Conservation (phyloP, 1,140 invertebrate species). For the Tyrophagus putrescentiae region DNA sequence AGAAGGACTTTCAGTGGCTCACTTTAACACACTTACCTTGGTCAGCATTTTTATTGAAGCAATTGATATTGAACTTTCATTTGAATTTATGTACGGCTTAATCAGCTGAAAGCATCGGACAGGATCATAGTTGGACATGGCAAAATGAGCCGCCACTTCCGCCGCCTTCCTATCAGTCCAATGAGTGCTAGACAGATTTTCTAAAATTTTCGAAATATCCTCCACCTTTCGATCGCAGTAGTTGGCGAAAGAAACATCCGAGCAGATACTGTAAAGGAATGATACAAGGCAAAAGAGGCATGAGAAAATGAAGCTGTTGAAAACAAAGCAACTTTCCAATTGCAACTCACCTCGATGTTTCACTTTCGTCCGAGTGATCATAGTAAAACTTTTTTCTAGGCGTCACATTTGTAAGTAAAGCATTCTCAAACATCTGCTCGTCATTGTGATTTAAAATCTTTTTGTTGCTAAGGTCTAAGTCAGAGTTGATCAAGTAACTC, state of each 20-base stretch:
- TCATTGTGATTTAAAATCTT: conserved; percentile 16
- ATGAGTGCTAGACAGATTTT: conserved; percentile 64
- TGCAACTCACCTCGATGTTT: conserved; percentile 89
- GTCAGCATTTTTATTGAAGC: conserved; percentile 84
- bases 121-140: conserved; percentile 53
- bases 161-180: conserved; percentile 64
- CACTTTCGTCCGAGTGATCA: conserved; percentile 75
- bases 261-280: conserved; percentile 18
- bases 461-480: background rate
- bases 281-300: background rate
- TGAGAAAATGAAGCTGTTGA: conserved; percentile 12
- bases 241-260: conserved; percentile 6
- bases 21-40: conserved; percentile 41
- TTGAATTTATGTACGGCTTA: conserved; percentile 66
- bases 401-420: conserved; percentile 21
- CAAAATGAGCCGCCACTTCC: conserved; percentile 50
- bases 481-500: background rate
- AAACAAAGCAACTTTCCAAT: conserved; percentile 52
- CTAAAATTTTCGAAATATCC: conserved; percentile 76
- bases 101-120: conserved; percentile 49
- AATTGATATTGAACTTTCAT: conserved; percentile 65
- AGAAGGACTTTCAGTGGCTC: background rate
- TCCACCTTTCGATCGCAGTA: conserved; percentile 33
- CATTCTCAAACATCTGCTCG: conserved; percentile 22
- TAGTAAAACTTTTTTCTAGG: conserved; percentile 30